A percentile compares a stretch with the other conserved stretches of the same genome.
These are phyloP conservation scores for Epizoanthus illoricatus DNA, from an alignment of 92 coral and sea anemone genomes.

Conservation along the genomic window DNA sequence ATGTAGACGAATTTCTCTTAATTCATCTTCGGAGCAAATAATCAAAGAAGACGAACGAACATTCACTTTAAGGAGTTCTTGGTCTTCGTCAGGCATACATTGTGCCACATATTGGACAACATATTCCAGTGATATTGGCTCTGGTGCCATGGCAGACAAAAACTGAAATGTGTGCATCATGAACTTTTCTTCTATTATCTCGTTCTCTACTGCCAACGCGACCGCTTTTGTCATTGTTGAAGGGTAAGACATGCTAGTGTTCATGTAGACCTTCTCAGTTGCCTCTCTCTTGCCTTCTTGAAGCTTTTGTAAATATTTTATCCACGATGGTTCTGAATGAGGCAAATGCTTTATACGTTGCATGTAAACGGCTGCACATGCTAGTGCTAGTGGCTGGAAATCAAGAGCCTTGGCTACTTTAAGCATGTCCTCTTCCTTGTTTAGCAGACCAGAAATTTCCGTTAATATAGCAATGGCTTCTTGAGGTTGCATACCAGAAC, in stretches of 20 bases:
- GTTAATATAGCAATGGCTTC: background rate
- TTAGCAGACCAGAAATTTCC: background rate
- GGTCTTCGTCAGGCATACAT: background rate
- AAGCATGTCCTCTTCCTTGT: constrained; percentile 4
- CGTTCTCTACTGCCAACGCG: constrained; percentile 3
- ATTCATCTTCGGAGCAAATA: constrained; percentile 8
- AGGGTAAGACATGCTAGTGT: constrained; percentile 8
- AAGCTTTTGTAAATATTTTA: constrained; percentile 16
- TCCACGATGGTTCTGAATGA: background rate
- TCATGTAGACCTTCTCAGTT: background rate
- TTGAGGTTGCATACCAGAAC: background rate
- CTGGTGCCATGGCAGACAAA: constrained; percentile 17
- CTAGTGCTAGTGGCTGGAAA: too few species aligned
- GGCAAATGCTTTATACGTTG: too few species aligned
- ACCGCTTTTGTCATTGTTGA: constrained; percentile 41
- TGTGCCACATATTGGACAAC: constrained; percentile 14
- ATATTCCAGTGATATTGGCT: constrained; percentile 12
- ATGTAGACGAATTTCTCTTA: background rate
- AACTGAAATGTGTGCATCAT: constrained; percentile 18
- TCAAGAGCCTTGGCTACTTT: background rate
- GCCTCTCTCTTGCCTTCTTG: constrained; percentile 29
- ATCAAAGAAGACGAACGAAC: constrained; percentile 32
- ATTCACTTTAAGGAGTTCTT: background rate
- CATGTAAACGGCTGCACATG: too few species aligned
- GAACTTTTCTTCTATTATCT: background rate